Evolutionary conservation across 2,888 invertebrate genomes (phyloP), one percentile per base, ranked within the genome.

Genomic region (Salpingus planirostris): DNA sequence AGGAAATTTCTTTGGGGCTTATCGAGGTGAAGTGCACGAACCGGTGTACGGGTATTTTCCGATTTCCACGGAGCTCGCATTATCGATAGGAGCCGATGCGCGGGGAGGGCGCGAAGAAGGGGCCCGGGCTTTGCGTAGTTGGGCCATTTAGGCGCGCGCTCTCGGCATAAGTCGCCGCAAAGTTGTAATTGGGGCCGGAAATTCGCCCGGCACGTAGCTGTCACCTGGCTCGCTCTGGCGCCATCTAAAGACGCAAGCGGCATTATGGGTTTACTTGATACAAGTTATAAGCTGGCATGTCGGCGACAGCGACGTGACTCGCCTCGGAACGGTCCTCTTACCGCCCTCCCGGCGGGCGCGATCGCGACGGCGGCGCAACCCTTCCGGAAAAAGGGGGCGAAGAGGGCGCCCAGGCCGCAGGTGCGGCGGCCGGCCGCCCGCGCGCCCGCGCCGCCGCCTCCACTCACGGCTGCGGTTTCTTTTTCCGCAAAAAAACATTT

Each of bases 401-500:
- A 25, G 42, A 38, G 33, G 36, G 38, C 50, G 31, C 36, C 45
- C 43, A 60, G 54, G 57, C 55, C 62, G 64, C 63, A 62, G 62
- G 63, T 61, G 62, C 62, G 58, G 59, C 62, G 59, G 59, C 63
- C 63, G 62, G 66, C 58, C 62, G 38, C 47, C 47, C 49, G 46
- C 48, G 61, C 65, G 59, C 53, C 64, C 67, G 65, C 59, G 51
- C 51, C 53, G 58, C 52, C 36, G n/a, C n/a, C 42, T 41, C 54
- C 60, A 53, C 50, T 57, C 60, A 57, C 62, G 60, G 60, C 54
- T 62, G 63, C 55, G 59, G 58, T 58, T 59, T 63, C 63, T 56
- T 63, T 62, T 64, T 64, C 61, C 55, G 54, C 56, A 51, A 57
- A 64, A 65, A 64, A 64, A 62, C 60, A 64, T 66, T 65, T 66